These are phyloP conservation scores for Drosophila putrida DNA, from an alignment of 2,888 invertebrate genomes.

Conservation along the genomic window DNA sequence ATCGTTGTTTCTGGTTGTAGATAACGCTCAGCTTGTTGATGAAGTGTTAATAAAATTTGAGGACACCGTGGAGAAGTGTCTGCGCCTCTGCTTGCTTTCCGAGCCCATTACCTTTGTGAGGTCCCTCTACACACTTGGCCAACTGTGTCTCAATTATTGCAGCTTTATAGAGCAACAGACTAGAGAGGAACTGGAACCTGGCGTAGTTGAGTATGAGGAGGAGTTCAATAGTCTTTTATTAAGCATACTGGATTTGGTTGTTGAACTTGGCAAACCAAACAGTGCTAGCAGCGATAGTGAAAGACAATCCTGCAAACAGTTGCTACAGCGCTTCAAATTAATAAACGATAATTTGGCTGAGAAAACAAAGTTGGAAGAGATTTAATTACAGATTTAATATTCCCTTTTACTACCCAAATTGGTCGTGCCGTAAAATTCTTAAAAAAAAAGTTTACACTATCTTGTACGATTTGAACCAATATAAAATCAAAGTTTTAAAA, in stretches of 20 bases:
- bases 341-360: slow-evolving; percentile 1
- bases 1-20: slow-evolving; percentile 10
- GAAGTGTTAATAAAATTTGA: slow-evolving; percentile 46
- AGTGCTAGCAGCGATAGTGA: slow-evolving; percentile 16
- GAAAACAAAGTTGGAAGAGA: neutral
- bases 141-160: slow-evolving; percentile 62
- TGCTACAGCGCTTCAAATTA: slow-evolving; percentile 48
- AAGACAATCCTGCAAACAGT: slow-evolving; percentile 39
- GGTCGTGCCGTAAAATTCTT: slow-evolving; percentile 23
- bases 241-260: slow-evolving; percentile 45
- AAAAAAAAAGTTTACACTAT: neutral
- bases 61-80: slow-evolving; percentile 37
- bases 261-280: slow-evolving; percentile 36
- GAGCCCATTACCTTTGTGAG: slow-evolving; percentile 50
- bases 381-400: slow-evolving; percentile 1
- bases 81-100: slow-evolving; percentile 40
- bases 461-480: too few species aligned
- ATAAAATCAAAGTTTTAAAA: too few species aligned
- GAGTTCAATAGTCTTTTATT: slow-evolving; percentile 51
- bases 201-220: slow-evolving; percentile 43
- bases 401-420: slow-evolving; percentile 37
- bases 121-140: slow-evolving; percentile 56
- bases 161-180: slow-evolving; percentile 20
- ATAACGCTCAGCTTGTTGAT: slow-evolving; percentile 44
- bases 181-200: slow-evolving; percentile 2